These are phyloP conservation scores for Danio jaintianensis DNA, from an alignment of 2,797 vertebrate genomes.

Conservation along the genomic window DNA sequence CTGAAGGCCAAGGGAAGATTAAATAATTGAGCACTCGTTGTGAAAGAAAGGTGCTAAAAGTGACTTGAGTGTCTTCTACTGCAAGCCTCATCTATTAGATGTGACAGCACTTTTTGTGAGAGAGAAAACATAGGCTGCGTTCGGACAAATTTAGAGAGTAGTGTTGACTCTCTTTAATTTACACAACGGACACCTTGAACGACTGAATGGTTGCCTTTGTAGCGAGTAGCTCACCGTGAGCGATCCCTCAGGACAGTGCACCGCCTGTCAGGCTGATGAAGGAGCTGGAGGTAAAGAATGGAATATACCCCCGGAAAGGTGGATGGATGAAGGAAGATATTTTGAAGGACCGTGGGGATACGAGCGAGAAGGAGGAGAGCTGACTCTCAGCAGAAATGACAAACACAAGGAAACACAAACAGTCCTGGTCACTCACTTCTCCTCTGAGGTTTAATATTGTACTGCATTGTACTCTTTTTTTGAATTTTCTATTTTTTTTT, in stretches of 20 bases:
- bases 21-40: conserved; percentile 77
- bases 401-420: conserved; percentile 40
- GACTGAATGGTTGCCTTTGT: conserved; percentile 65
- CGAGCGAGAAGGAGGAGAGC: conserved; percentile 33
- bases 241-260: conserved; percentile 66
- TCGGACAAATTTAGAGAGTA: conserved; percentile 55
- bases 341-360: conserved; percentile 35
- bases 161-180: conserved; percentile 75
- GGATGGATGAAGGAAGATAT: conserved; percentile 48
- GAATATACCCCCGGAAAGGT: conserved; percentile 38
- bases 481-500: conserved; percentile 70
- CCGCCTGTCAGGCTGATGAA: conserved; percentile 69
- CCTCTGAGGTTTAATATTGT: conserved; percentile 52
- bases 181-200: conserved; percentile 67
- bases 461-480: conserved; percentile 57
- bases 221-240: conserved; percentile 69
- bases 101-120: conserved; percentile 65
- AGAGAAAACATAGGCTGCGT: conserved; percentile 66
- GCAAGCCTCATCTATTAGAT: conserved; percentile 69
- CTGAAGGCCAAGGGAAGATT: conserved; percentile 74
- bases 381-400: conserved; percentile 45
- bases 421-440: conserved; percentile 46
- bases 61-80: conserved; percentile 47
- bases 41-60: conserved; percentile 68
- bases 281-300: conserved; percentile 46